A percentile compares a stretch with the other conserved stretches of the same genome.
Conservation (phyloP, 2,113 vertebrate species). For the Python bivittatus region DNA sequence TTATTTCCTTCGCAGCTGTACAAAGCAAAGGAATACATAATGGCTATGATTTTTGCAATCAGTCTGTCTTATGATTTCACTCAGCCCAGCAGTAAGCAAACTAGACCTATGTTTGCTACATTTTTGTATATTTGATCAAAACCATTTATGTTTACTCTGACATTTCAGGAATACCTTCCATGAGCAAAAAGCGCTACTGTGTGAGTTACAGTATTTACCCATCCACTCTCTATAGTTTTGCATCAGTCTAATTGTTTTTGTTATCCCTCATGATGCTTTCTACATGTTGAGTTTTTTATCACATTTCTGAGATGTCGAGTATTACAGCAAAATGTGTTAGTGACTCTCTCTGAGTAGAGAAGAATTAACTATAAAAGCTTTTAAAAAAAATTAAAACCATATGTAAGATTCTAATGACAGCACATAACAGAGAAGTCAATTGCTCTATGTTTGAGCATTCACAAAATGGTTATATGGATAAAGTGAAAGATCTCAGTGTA, state of each 20-base stretch:
- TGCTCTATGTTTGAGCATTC: neutral
- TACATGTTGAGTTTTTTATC: neutral
- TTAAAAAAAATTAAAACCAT: too few relatives aligned
- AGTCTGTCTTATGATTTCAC: conserved; percentile 28
- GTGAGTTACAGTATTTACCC: neutral
- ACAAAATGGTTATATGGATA: neutral
- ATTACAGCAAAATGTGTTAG: neutral
- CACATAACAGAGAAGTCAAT: neutral
- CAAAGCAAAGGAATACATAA: conserved; percentile 58
- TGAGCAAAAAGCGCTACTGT: rapidly evolving
- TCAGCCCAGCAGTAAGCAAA: neutral
- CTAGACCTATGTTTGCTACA: conserved; percentile 2
- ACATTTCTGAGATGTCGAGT: neutral
- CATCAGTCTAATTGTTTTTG: neutral
- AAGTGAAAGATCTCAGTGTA: neutral
- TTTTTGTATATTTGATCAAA: neutral
- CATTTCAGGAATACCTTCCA: neutral
- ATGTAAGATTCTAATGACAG: neutral
- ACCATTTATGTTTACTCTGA: neutral
- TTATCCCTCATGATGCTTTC: neutral
- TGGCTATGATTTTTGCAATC: conserved; percentile 29
- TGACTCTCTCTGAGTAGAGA: neutral
- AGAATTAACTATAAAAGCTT: neutral
- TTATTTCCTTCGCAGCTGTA: conserved; percentile 64
- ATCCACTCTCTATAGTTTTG: neutral